phyloP scores from a whole-genome alignment of 2,797 vertebrate species.

The Lindbergichthys nudifrons region DNA sequence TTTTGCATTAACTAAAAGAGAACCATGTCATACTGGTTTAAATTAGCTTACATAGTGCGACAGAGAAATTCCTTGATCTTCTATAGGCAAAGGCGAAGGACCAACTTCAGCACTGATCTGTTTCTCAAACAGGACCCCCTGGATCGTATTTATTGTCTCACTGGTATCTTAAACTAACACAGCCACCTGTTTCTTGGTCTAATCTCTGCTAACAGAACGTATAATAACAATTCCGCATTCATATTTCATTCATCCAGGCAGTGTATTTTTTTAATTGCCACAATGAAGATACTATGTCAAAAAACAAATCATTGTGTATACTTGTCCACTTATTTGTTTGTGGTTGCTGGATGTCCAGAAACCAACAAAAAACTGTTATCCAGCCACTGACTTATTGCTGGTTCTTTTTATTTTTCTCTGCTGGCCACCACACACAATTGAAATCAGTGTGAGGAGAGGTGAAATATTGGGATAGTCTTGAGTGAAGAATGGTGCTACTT shows the following conservation, averaged over 20 bases:
- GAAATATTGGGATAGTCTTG: neutral
- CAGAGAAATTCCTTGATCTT: neutral
- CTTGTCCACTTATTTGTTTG: neutral
- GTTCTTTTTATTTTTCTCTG: neutral
- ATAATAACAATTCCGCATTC: neutral
- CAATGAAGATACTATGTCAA: neutral
- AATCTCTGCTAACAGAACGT: neutral
- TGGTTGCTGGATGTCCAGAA: neutral
- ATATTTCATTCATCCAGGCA: neutral
- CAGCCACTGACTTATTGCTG: neutral
- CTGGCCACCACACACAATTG: conserved; percentile 2
- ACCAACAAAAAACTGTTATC: neutral
- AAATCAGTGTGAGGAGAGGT: conserved; percentile 18
- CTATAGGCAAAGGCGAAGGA: neutral
- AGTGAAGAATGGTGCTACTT: neutral
- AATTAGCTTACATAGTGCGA: neutral
- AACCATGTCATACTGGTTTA: conserved; percentile 5
- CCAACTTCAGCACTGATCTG: neutral
- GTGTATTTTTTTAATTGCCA: neutral
- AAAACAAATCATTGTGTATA: neutral
- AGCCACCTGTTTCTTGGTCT: neutral
- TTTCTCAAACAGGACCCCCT: no score
- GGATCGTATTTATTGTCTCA: neutral
- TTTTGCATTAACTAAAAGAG: conserved; percentile 19
- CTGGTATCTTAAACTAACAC: neutral